Base-by-base conservation (phyloP, 35 echinoderm and acorn worm species). In the Acanthaster planci region DNA sequence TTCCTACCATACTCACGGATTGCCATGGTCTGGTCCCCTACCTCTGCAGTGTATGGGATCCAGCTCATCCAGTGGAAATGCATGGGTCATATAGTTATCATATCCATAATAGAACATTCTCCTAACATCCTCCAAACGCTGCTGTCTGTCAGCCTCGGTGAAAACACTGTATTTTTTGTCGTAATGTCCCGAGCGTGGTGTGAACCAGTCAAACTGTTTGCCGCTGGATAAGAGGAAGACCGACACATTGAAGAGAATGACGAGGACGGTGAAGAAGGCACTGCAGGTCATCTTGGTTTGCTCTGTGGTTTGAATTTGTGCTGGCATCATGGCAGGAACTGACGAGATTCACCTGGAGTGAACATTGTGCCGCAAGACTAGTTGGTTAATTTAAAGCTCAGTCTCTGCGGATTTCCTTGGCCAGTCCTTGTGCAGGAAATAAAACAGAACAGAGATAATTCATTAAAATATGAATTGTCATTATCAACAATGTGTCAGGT, bases 101-200 rank as follows among this genome's bases (percentile, higher is more conserved):
- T 99, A 99, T 4, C 81, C 96, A 86, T 88, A 94, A 39, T 99
- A 87, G 75, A 99, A 99, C 96, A 99, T 99, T 26, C 67, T 40
- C 76, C 82, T 91, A 5, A 91, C 88, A 64, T 99, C 89, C 36
- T 87, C 86, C 51, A 99, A 38, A 55, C 83, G 76, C 83, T 86
- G 68, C 19, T 89, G 72, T 79, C 96, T 37, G 76, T 99, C 96
- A 55, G 17, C 55, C 78, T 99, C 96, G 9, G 92, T 76, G 82
- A 99, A 99, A 81, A 80, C 84, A 30, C 60, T 83, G 76, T 94
- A 99, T 76, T 89, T 94, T 72, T 93, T 57, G 8, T 99, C 89
- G 77, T 94, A 93, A 55, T 67, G 47, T 22, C 44, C 67, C 29
- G 87, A 58, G 44, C 23, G 76, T n/a, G 44, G 37, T 34, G 44